Evolutionary conservation across 1,140 invertebrate species (phyloP).

Genomic region (Drosophila nebulosa): DNA sequence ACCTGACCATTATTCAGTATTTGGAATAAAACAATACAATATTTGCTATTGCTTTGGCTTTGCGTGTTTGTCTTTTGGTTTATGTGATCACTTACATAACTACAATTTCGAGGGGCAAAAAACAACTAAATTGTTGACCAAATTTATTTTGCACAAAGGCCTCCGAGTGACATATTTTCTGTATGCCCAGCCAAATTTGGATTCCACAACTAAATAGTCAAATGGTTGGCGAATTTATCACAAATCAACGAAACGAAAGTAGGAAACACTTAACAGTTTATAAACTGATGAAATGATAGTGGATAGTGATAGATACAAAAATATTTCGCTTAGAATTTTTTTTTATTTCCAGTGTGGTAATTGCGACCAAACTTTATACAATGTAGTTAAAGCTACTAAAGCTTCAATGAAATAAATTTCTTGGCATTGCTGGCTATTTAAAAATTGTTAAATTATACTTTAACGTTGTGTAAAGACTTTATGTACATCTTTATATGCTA

Average conservation of each 20-base stretch:
- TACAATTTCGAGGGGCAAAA: not conserved
- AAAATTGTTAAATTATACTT: too few relatives aligned
- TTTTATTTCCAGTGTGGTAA: too few relatives aligned
- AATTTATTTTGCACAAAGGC: conserved; percentile 52
- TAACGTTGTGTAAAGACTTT: too few relatives aligned
- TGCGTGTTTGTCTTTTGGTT: conserved; percentile 11
- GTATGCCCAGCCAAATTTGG: not conserved
- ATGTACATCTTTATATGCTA: too few relatives aligned
- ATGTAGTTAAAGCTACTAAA: too few relatives aligned
- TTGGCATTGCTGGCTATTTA: too few relatives aligned
- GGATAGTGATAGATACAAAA: too few relatives aligned
- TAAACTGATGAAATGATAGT: too few relatives aligned
- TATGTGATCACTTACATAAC: conserved; percentile 10
- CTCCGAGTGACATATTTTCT: conserved; percentile 46
- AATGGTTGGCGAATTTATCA: not conserved
- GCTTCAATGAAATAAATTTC: too few relatives aligned
- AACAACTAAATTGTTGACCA: conserved; percentile 43
- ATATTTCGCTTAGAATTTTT: too few relatives aligned
- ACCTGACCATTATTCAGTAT: conserved; percentile 5
- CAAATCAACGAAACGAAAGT: not conserved
- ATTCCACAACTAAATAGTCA: not conserved
- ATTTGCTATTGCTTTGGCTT: conserved; percentile 24
- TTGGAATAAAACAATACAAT: conserved; percentile 17
- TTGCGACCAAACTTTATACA: too few relatives aligned
- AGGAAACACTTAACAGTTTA: not conserved